Evolutionary conservation across 2,113 vertebrate species (phyloP), one percentile per base, ranked within the genome.

Genomic region (Ascaphus truei): DNA sequence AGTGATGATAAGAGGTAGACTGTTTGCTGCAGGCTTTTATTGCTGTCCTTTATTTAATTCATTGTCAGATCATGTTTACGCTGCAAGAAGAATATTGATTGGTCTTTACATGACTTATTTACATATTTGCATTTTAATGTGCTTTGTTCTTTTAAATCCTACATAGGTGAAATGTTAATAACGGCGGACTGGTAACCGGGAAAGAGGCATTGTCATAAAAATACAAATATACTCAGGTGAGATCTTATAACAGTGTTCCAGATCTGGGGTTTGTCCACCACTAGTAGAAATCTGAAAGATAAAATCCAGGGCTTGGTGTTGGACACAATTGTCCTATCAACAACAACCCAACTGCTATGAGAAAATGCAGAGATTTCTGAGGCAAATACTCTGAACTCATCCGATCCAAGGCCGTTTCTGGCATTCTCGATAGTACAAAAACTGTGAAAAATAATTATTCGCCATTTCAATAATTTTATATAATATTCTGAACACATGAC

Each of bases 51-150:
- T 73, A 13, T 66, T 81, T 79, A 84, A 77, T 74, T 72, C 20
- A 77, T 77, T 78, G 74, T 80, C 45, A 79, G 77, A 72, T 82
- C 81, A 76, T 78, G 83, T 84, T 85, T 77, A 82, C 68, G 66
- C 50, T 8, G 34, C 51, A 68, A 60, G 57, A 71, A 43, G 67
- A 71, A 52, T 71, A 61, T 61, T 29, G 50, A 61, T 61, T 52
- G 43, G 11, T 39, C 52, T 68, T 33, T 37, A 59, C 41, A 50
- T 27, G 10, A 9, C n/a, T 5, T 51, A 39, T 30, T 20, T 52
- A 7, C 45, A 31, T 60, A n/a, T 36, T 61, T 29, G 18, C 11
- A 26, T 27, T 2, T 47, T 10, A 47, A 47, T 2, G 18, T 22
- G 10, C n/a, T 30, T 7, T 8, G 20, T 16, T 33, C 51, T 22